A percentile compares a stretch with the other conserved stretches of the same genome.
phyloP scores from a whole-genome alignment of 2,797 vertebrate genomes.

The Cygnus olor region DNA sequence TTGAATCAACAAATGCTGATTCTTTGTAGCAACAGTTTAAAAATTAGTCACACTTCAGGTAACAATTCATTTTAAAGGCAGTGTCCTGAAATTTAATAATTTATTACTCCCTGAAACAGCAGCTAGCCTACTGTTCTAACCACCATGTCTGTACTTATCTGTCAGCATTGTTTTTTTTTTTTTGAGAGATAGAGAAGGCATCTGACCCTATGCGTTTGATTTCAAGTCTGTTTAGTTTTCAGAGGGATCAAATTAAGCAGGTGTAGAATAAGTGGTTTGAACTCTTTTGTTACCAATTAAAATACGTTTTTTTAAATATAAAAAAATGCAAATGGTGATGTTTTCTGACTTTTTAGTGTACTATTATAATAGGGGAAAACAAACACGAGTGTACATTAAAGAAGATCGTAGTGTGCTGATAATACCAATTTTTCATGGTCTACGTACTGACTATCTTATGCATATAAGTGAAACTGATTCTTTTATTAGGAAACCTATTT shows the following conservation, averaged over 20 bases:
- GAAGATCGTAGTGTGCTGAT: not conserved
- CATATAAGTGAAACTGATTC: not conserved
- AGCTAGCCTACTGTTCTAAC: not conserved
- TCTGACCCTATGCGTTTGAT: not conserved
- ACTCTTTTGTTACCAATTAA: not conserved
- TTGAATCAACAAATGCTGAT: not conserved
- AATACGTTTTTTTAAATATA: not conserved
- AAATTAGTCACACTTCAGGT: not conserved
- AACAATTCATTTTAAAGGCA: not conserved
- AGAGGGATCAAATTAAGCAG: not conserved
- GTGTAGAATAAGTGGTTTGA: not conserved
- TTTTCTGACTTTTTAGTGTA: not conserved
- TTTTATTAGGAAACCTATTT: not conserved
- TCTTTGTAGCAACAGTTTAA: not conserved
- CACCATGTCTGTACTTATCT: not conserved
- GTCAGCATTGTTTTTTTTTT: not conserved
- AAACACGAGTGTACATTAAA: not conserved
- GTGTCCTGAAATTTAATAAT: not conserved
- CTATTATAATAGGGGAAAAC: not conserved
- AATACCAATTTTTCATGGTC: not conserved
- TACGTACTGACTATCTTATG: not conserved
- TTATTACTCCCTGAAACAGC: not conserved
- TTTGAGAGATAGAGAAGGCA: not conserved
- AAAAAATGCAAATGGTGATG: not conserved
- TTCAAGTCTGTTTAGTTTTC: conserved; percentile 1